Base-by-base conservation (phyloP, 1,140 invertebrate genomes). In the Pseudomyrmex gracilis region DNA sequence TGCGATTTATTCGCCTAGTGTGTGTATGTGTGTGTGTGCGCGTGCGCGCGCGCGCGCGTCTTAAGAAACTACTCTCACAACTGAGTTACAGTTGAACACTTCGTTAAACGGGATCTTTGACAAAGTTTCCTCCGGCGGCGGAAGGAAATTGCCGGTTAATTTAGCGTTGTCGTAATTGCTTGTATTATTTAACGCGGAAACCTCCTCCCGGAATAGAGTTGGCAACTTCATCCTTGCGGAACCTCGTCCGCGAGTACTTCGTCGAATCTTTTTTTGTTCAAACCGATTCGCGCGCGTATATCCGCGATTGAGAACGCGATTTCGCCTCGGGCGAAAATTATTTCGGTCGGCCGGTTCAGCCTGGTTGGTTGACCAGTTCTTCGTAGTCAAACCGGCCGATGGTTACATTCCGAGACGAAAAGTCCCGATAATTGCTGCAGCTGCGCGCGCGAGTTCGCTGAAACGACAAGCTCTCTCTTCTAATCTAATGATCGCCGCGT, bases 241-340 rank as follows among this genome's bases (percentile, higher is more conserved):
- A 63, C 58, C 73, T 76, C 53, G 73, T 76, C 53, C 15, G 49
- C 60, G 63, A 24, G 45, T n/a, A 45, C 61, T 63, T 63, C 7
- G 34, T 34, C 34, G 34, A 34, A 34, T 34, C 7, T 5, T 0
- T 34, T 34, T 34, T 34, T 5, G 20, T 63, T 76, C 53, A 76
- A 55, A 47, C 45, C 60, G 2, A 12, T 24, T 43, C 53, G 63
- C 60, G 34, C 24, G 60, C 60, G 73, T 43, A 64, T 53, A 43
- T 66, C 47, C 1, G 5, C 60, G 47, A 64, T 76, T 63, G 22
- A 24, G 34, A 76, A 24, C 43, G 9, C 12, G 10, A 51, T 34
- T 34, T 51, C 12, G 49, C 13, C 45, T 20, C 24, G 60, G 60
- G 34, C 13, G 45, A 10, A 45, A 76, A 43, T 66, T 76, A 76